A percentile compares a stretch with the other conserved stretches of the same genome.
Evolutionary conservation across 2,113 vertebrate genomes (phyloP).

Genomic region (Macrotus californicus): DNA sequence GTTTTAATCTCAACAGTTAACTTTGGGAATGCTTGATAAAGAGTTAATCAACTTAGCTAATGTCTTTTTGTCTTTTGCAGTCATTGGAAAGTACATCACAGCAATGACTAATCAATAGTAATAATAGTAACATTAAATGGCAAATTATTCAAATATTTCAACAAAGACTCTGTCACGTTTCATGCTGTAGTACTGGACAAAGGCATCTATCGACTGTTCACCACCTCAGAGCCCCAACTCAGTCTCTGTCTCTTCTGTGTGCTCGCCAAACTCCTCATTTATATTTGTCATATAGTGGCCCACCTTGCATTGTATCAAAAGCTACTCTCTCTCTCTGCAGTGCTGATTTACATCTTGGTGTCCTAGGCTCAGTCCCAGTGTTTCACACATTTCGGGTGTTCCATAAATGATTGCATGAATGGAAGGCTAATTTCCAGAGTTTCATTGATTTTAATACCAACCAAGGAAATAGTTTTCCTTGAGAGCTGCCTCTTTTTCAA

Average conservation of each 20-base stretch:
- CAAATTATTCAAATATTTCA: not conserved
- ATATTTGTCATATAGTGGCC: not conserved
- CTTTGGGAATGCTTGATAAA: not conserved
- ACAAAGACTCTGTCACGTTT: not conserved
- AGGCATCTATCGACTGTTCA: not conserved
- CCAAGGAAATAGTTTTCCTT: conserved; percentile 10
- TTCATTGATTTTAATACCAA: conserved; percentile 49
- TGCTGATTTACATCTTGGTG: not conserved
- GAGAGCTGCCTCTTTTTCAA: conserved; percentile 17
- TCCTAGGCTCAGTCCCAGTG: not conserved
- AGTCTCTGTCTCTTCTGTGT: not conserved
- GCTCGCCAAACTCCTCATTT: not conserved
- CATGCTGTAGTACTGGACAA: not conserved
- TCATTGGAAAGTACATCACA: not conserved
- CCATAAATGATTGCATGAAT: not conserved
- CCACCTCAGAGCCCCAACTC: not conserved
- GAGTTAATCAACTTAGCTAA: not conserved
- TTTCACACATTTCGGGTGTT: not conserved
- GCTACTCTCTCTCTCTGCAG: not conserved
- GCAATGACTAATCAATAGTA: not conserved
- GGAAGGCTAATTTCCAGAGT: not conserved
- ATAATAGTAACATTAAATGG: not conserved
- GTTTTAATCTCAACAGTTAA: conserved; percentile 14
- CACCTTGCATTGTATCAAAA: not conserved
- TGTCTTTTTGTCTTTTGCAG: not conserved